Evolutionary conservation across 37 sponge, comb jelly and placozoan species (phyloP).

Genomic region (Spongia lamella): DNA sequence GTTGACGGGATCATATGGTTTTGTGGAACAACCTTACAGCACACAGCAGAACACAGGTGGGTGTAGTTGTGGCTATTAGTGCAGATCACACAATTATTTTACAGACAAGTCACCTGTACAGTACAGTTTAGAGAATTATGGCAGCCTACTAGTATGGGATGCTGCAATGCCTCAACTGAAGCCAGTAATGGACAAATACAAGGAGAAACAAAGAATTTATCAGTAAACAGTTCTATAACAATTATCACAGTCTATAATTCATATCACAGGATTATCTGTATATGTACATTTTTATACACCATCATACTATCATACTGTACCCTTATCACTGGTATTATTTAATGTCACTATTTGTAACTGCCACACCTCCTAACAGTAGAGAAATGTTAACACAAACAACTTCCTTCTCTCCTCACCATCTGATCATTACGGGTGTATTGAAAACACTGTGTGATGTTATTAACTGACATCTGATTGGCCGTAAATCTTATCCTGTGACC

Average conservation of each 20-base stretch:
- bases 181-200: constrained; percentile 9
- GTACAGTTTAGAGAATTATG: constrained; percentile 37
- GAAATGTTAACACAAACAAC: no score
- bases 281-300: not conserved
- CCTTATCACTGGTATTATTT: not conserved
- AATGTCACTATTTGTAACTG: no score
- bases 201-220: no score
- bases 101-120: not conserved
- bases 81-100: not conserved
- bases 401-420: no score
- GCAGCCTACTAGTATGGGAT: constrained; percentile 73
- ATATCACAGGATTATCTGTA: no score
- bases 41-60: constrained; percentile 7
- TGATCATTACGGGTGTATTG: no score
- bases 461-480: no score
- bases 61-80: not conserved
- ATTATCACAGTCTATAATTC: no score
- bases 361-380: no score
- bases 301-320: not conserved
- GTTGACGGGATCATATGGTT: constrained; percentile 59
- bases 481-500: no score
- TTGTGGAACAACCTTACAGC: constrained; percentile 24
- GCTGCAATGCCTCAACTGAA: constrained; percentile 61
- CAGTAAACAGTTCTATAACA: no score
- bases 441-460: no score